Evolutionary conservation across 2,113 vertebrate genomes (phyloP).

Genomic region (Clarias macrocephalus): DNA sequence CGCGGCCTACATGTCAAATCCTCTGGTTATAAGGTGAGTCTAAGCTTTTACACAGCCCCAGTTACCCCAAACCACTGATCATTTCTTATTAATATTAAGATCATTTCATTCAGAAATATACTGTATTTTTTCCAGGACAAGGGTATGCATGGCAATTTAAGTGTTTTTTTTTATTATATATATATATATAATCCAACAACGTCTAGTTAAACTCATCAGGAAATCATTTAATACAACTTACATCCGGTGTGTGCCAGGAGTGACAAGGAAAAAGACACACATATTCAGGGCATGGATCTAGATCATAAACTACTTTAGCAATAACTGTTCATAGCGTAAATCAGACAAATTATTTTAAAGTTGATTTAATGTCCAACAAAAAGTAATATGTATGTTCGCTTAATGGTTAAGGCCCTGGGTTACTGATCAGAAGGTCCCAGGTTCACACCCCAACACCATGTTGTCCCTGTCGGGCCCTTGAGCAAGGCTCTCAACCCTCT

Average conservation of each 20-base stretch:
- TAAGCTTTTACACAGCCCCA: background rate
- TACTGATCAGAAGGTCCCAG: too few relatives aligned
- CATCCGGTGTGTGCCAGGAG: background rate
- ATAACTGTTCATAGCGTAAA: background rate
- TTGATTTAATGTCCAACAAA: background rate
- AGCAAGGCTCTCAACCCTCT: too few relatives aligned
- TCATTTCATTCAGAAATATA: background rate
- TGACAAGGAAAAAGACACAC: background rate
- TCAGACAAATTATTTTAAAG: background rate
- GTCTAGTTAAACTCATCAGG: background rate
- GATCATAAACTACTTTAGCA: background rate
- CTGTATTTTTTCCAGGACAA: background rate
- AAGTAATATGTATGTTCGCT: background rate
- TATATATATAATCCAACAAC: too few relatives aligned
- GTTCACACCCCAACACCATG: too few relatives aligned
- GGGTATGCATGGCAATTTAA: background rate
- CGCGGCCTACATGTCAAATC: slow-evolving; percentile 87
- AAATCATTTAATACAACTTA: background rate
- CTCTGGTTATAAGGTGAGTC: slow-evolving; percentile 84
- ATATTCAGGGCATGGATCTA: background rate
- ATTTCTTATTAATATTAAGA: too few relatives aligned
- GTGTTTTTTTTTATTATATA: background rate
- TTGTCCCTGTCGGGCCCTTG: too few relatives aligned
- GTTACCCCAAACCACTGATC: background rate
- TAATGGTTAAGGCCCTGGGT: too few relatives aligned